phyloP scores from a whole-genome alignment of 2,113 vertebrate species.

The Podarcis cretensis region DNA sequence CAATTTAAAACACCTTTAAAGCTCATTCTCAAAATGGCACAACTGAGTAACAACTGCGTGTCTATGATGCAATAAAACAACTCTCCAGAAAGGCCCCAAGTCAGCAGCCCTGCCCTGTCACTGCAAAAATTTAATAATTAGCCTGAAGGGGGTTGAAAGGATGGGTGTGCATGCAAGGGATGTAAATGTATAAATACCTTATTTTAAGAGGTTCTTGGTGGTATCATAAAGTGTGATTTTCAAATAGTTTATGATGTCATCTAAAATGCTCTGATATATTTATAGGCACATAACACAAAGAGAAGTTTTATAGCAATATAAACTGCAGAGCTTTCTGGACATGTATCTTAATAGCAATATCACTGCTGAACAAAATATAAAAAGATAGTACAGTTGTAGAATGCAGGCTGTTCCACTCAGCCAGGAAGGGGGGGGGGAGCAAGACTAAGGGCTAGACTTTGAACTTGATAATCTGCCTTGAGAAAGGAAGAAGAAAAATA shows the following conservation, averaged over 20 bases:
- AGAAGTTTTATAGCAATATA: constrained; percentile 19
- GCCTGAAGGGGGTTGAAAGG: background rate
- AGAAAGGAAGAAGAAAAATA: background rate
- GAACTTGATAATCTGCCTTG: constrained; percentile 8
- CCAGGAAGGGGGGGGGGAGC: background rate
- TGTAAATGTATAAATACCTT: background rate
- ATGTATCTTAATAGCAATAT: constrained; percentile 4
- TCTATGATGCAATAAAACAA: constrained; percentile 12
- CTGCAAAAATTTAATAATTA: constrained; percentile 27
- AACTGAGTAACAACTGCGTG: background rate
- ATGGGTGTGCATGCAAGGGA: background rate
- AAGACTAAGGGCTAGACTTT: background rate
- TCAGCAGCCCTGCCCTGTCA: constrained; percentile 1
- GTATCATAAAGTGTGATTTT: constrained; percentile 3
- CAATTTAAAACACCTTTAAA: constrained; percentile 2
- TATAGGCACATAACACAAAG: constrained; percentile 28
- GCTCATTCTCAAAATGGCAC: background rate
- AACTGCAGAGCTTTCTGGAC: constrained; percentile 34
- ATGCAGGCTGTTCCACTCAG: background rate
- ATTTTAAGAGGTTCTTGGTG: constrained; percentile 24
- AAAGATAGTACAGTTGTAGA: background rate
- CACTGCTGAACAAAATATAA: constrained; percentile 25
- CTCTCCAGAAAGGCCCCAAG: background rate
- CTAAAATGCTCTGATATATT: constrained; percentile 9
- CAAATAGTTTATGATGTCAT: constrained; percentile 25